Evolutionary conservation across 2,888 invertebrate species (phyloP).

Genomic region (Rhagonycha fulva): DNA sequence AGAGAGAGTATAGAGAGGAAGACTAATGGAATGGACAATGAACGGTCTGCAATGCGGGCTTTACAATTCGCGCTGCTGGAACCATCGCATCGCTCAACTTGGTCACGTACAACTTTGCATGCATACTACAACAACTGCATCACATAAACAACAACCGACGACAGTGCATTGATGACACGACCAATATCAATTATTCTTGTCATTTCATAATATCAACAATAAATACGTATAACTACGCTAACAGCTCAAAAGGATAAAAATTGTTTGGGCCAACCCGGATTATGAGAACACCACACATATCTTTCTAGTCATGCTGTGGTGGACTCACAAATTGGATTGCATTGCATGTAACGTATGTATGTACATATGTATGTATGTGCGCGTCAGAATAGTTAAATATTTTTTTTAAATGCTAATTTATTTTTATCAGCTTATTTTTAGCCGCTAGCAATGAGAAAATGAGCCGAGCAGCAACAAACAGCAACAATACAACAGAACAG

Average conservation of each 20-base stretch:
- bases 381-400: slow-evolving; percentile 40
- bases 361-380: slow-evolving; percentile 33
- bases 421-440: slow-evolving; percentile 53
- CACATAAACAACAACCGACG: slow-evolving; percentile 47
- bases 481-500: slow-evolving; percentile 49
- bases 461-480: slow-evolving; percentile 44
- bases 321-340: slow-evolving; percentile 34
- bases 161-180: slow-evolving; percentile 39
- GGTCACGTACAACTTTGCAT: slow-evolving; percentile 49
- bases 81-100: slow-evolving; percentile 39
- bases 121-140: slow-evolving; percentile 48
- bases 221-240: not conserved
- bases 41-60: slow-evolving; percentile 31
- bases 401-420: slow-evolving; percentile 48
- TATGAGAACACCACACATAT: slow-evolving; percentile 15
- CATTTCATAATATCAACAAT: slow-evolving; percentile 3
- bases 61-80: slow-evolving; percentile 31
- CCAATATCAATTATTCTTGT: slow-evolving; percentile 33
- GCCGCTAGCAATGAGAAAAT: slow-evolving; percentile 50
- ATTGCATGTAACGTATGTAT: slow-evolving; percentile 33
- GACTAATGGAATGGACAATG: slow-evolving; percentile 28
- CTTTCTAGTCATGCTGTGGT: slow-evolving; percentile 24
- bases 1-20: slow-evolving; percentile 15
- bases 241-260: not conserved
- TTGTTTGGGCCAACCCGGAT: not conserved